A percentile compares a stretch with the other conserved stretches of the same genome.
Conservation (phyloP, 2,888 invertebrate genomes). For the Nebria brevicollis region DNA sequence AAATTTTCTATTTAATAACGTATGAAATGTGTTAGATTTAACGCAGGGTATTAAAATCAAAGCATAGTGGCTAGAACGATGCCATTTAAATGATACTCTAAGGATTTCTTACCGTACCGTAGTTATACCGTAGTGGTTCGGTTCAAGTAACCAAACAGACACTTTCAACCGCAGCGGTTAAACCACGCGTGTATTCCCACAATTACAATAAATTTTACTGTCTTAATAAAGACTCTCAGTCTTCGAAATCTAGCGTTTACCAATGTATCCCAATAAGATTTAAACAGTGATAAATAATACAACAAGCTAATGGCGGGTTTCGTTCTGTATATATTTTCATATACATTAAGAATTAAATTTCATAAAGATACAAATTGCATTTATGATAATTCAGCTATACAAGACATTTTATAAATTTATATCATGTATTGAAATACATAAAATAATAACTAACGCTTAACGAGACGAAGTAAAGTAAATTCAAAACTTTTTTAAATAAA, state of each 20-base stretch:
- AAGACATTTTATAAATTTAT: too few species aligned
- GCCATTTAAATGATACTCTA: conserved; percentile 34
- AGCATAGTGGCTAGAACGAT: conserved; percentile 8
- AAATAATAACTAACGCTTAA: background rate
- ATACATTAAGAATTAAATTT: too few species aligned
- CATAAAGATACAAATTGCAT: too few species aligned
- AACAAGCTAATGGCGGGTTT: too few species aligned
- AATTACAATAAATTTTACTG: conserved; percentile 1
- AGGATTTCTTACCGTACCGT: conserved; percentile 15
- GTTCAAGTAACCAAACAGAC: background rate
- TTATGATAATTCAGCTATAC: too few species aligned
- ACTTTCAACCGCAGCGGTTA: conserved; percentile 2
- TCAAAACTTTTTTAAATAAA: background rate
- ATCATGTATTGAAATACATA: too few species aligned
- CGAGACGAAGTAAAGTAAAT: background rate
- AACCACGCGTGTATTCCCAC: conserved; percentile 3
- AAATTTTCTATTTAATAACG: conserved; percentile 28
- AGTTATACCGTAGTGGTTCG: background rate
- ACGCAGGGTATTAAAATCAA: conserved; percentile 32
- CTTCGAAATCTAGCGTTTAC: background rate
- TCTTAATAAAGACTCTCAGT: background rate
- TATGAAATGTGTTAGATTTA: conserved; percentile 44
- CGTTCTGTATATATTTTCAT: too few species aligned
- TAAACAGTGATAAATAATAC: background rate
- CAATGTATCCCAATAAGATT: background rate